These are phyloP conservation scores for Galerucella nymphaeae DNA, from an alignment of 2,888 invertebrate genomes.

Conservation along the genomic window DNA sequence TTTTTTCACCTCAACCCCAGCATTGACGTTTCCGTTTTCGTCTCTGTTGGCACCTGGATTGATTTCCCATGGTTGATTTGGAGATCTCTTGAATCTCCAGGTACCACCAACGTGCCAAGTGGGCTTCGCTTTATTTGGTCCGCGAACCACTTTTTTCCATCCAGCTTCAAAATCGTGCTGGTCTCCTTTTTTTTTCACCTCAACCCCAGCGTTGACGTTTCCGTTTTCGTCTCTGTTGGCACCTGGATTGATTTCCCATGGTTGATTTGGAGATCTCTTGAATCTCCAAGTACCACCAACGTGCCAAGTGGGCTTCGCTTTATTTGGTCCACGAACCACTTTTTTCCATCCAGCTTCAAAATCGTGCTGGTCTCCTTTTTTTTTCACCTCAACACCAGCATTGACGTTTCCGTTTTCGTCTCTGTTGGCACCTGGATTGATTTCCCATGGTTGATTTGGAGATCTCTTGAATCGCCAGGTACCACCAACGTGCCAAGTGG, in stretches of 20 bases:
- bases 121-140: neutral
- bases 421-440: neutral
- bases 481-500: conserved; percentile 17
- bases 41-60: conserved; percentile 1
- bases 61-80: neutral
- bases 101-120: conserved; percentile 1
- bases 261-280: conserved; percentile 12
- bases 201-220: neutral
- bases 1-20: neutral
- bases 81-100: conserved; percentile 29
- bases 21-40: neutral
- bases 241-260: conserved; percentile 2
- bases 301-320: neutral
- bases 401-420: too few relatives aligned
- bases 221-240: neutral
- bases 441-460: conserved; percentile 1
- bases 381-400: too few relatives aligned
- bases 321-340: neutral
- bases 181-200: neutral
- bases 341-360: neutral
- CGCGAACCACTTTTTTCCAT: neutral
- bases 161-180: neutral
- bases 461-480: conserved; percentile 32
- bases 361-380: too few relatives aligned
- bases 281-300: conserved; percentile 33